Percentiles rank a stretch among this genome's conserved stretches.
phyloP scores from a whole-genome alignment of 2,888 invertebrate species.

The Brenthis hecate region DNA sequence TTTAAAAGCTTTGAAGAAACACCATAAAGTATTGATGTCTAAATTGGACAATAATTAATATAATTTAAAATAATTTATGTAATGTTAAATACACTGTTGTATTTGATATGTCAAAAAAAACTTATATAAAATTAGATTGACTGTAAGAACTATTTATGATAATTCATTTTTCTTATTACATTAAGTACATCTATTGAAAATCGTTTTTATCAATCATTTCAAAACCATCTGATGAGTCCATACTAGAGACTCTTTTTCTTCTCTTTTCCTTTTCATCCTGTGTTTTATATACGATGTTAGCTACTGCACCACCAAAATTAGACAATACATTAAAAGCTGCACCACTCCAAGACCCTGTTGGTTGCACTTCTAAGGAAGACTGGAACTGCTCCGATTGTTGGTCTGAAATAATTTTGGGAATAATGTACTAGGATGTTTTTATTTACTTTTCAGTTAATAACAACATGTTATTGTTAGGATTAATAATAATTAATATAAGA shows the following conservation, averaged over 20 bases:
- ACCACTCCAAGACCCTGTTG: slow-evolving; percentile 61
- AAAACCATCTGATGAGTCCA: slow-evolving; percentile 76
- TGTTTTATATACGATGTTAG: slow-evolving; percentile 62
- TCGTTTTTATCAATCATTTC: slow-evolving; percentile 76
- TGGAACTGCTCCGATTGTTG: slow-evolving; percentile 60
- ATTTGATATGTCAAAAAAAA: slow-evolving; percentile 34
- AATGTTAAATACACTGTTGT: neutral
- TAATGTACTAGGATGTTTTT: too few species aligned
- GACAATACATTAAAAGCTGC: slow-evolving; percentile 67
- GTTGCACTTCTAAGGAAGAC: slow-evolving; percentile 62
- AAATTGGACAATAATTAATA: slow-evolving; percentile 62
- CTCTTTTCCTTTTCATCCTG: slow-evolving; percentile 53
- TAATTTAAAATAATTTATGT: slow-evolving; percentile 53
- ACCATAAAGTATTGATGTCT: slow-evolving; percentile 73
- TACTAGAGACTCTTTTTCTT: slow-evolving; percentile 64
- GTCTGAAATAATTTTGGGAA: slow-evolving; percentile 51
- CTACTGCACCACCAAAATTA: slow-evolving; percentile 65
- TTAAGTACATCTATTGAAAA: slow-evolving; percentile 51
- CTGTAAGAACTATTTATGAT: slow-evolving; percentile 4
- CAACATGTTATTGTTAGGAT: too few species aligned
- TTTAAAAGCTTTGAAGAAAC: slow-evolving; percentile 70
- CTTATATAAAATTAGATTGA: slow-evolving; percentile 21
- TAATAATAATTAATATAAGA: too few species aligned
- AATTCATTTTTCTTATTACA: slow-evolving; percentile 2
- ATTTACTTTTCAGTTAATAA: too few species aligned